Evolutionary conservation across 1,140 invertebrate species (phyloP), one percentile per base, ranked within the genome.

Genomic region (Drosophila triauraria): DNA sequence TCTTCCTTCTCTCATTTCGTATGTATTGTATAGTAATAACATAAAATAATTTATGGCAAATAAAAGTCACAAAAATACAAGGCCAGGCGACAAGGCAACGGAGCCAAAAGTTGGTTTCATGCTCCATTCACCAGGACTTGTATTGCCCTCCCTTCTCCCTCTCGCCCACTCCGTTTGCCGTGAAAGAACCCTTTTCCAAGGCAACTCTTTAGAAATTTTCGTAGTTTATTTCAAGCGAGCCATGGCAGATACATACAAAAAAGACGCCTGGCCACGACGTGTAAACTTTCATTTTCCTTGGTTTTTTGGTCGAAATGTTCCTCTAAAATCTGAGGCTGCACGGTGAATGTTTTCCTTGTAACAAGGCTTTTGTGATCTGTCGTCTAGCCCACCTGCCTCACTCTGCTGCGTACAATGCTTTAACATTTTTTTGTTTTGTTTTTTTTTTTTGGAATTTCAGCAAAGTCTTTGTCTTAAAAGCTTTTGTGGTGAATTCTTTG

Each of bases 11-110:
- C 51, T 62, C 53, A 44, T 53, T 44, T 78, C 51, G 50, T 68
- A 47, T 75, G 77, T 84, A 87, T 87, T 87, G 83, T 83, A 82
- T 87, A 88, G 75, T 88, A 88, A 88, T 84, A 87, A 82, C 75
- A 86, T 86, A 67, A 86, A 86, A 78, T 86, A 86, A 86, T 86
- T 86, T 86, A 86, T 86, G 78, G 83, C 80, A 79, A 70, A 86
- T 86, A 70, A 86, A 86, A 86, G 82, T 86, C 82, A 87, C 83
- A 87, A 87, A 87, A 87, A 87, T 87, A 76, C 65, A 27, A 72
- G 50, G 17, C 51, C 46, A 27, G 59, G 50, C 54, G 51, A 57
- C 62, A 71, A 58, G 59, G 40, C 57, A 62, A 70, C 42, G 44
- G 53, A 42, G 56, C 48, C 38, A 25, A 78, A 78, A 79, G 42